Base-by-base conservation (phyloP, 2,797 vertebrate genomes). In the Enteromius trimaculatus region DNA sequence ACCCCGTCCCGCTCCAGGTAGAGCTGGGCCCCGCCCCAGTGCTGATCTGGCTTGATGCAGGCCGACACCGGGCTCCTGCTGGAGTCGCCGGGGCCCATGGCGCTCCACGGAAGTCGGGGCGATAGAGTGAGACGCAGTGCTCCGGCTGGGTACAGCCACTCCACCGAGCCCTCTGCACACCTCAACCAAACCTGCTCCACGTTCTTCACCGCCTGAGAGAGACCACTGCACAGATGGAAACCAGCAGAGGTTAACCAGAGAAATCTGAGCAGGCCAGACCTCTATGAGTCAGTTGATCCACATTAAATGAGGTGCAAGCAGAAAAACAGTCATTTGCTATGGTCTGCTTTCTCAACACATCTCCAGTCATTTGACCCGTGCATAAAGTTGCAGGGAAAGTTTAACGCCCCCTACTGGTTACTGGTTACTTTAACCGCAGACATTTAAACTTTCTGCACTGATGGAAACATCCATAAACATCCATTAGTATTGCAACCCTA, bases 171-270 rank as follows among this genome's bases (percentile, higher is more conserved):
- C 91, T 98, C 96, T 0, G 95, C 94, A 55, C 97, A 97, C 90
- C 94, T 95, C 84, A 97, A 92, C 68, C 95, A 94, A 85, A 97
- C 96, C 94, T 97, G 97, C 88, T 97, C 96, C 92, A 97, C 97
- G 19, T 95, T 96, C 90, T 95, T 95, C 0, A 92, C 93, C 91
- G 97, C 95, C 94, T 96, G 96, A 23, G 96, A 96, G 82, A 98
- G 90, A 81, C 97, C 97, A 71, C 97, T 97, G 92, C 51, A 85
- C 6, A 70, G 16, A 82, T 39, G 80, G 39, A 80, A 26, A 70
- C 17, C 65, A 26, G 77, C 37, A 79, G 19, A 62, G 58, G 19
- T 64, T 60, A 69, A 37, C 10, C 62, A n/a, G 47, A 42, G 31
- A 23, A 66, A 47, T 37, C 11, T 42, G 14, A 53, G 23, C 42